Evolutionary conservation across 2,113 vertebrate species (phyloP).

Genomic region (Melanocharis versteri): DNA sequence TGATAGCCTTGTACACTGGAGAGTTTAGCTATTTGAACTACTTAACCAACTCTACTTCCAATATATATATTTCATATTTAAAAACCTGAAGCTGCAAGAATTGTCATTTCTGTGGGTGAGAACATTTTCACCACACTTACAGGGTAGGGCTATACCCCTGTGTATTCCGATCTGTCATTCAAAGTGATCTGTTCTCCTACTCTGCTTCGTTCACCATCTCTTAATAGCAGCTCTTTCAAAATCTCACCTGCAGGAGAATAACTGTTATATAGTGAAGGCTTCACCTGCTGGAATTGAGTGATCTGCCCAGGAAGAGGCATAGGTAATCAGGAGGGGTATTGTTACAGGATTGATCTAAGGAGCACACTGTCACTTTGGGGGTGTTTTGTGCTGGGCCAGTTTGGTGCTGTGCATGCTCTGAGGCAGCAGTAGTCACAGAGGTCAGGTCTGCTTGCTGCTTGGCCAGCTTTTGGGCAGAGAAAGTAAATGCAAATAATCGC

Average conservation of each 20-base stretch:
- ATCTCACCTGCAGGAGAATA: background rate
- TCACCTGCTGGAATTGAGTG: background rate
- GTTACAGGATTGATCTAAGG: background rate
- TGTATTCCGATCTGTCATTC: background rate
- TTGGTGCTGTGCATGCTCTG: background rate
- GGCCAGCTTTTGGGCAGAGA: background rate
- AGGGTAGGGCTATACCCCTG: background rate
- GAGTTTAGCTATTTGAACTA: slow-evolving; percentile 34
- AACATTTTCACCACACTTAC: background rate
- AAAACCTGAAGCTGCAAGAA: background rate
- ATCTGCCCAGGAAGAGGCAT: background rate
- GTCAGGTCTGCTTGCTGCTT: background rate
- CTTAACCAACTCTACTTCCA: background rate
- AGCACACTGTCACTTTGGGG: background rate
- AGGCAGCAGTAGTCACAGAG: background rate
- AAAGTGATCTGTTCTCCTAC: background rate
- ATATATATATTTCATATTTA: background rate
- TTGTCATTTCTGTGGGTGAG: background rate
- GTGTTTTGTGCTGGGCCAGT: background rate
- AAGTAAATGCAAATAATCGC: background rate
- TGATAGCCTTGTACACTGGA: slow-evolving; percentile 41
- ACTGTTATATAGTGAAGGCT: background rate
- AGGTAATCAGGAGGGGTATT: background rate
- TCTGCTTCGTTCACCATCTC: background rate
- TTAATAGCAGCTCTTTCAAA: background rate